A percentile compares a stretch with the other conserved stretches of the same genome.
These are phyloP conservation scores for Tolmerus cingulatus DNA, from an alignment of 2,888 invertebrate species.

Conservation along the genomic window DNA sequence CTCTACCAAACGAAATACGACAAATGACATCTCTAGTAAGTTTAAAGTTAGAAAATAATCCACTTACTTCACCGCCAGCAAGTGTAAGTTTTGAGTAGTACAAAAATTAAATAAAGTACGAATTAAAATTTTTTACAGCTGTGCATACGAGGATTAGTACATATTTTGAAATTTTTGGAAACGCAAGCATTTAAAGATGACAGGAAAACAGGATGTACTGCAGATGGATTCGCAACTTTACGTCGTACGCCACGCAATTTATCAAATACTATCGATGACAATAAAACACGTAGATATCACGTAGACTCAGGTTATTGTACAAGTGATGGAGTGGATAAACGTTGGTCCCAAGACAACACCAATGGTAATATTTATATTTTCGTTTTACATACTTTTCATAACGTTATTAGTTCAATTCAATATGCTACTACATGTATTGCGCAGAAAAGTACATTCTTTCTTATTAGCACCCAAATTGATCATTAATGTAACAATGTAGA, in stretches of 20 bases:
- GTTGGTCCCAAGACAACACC: slow-evolving; percentile 80
- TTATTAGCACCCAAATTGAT: no score
- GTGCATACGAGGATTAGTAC: slow-evolving; percentile 90
- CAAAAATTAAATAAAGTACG: not conserved
- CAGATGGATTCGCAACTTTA: slow-evolving; percentile 62
- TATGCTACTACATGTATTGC: no score
- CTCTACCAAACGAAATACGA: slow-evolving; percentile 86
- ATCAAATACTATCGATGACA: slow-evolving; percentile 53
- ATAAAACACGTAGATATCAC: slow-evolving; percentile 68
- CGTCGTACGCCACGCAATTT: slow-evolving; percentile 59
- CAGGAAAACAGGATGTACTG: slow-evolving; percentile 56
- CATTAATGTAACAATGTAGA: no score
- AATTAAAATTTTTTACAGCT: slow-evolving; percentile 66
- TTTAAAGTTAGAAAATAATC: slow-evolving; percentile 86
- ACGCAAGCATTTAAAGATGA: slow-evolving; percentile 80
- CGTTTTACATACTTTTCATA: not conserved
- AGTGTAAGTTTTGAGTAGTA: slow-evolving; percentile 73
- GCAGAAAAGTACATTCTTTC: not conserved
- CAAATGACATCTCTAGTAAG: slow-evolving; percentile 86
- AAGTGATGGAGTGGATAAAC: slow-evolving; percentile 81
- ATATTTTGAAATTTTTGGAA: slow-evolving; percentile 94
- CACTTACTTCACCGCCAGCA: slow-evolving; percentile 89
- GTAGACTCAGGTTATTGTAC: slow-evolving; percentile 92
- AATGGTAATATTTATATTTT: slow-evolving; percentile 61
- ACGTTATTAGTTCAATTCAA: not conserved